Evolutionary conservation across 2,797 vertebrate genomes (phyloP), one percentile per base, ranked within the genome.

Genomic region (Clarias platycephalus): DNA sequence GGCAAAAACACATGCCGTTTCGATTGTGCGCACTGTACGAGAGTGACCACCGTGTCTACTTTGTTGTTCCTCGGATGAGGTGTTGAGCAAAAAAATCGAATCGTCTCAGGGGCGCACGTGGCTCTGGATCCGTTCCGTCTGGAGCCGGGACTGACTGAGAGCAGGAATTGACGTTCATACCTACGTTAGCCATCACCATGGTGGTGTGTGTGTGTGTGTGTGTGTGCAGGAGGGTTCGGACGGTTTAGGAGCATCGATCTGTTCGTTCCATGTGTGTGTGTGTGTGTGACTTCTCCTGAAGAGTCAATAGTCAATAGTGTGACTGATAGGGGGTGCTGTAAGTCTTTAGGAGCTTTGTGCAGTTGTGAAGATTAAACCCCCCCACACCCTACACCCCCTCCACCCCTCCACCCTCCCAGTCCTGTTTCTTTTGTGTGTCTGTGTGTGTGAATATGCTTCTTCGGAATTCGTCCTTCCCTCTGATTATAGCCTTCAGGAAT

Each of bases 241-340:
- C n/a, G 8, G 26, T 80, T 40, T 40, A 62, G 34, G 13, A n/a
- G 76, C 12, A 78, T 78, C 6, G 76, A 40, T 78, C 1, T 44
- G 37, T 20, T 66, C 20, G 6, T 31, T 16, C 26, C 34, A 37
- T 20, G 31, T 20, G 37, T n/a, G 15, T 76, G 16, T 53, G 37
- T 75, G 31, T 26, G 34, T 9, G 76, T 4, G 76, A 18, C 24
- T 63, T 26, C 71, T 70, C 37, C 49, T 67, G 58, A 37, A 81
- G 67, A 91, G 88, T 80, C 40, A 49, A 49, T 80, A 28, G 62
- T 80, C 77, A 80, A 12, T 80, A 66, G 9, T 80, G n/a, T 91
- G 88, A 87, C 97, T 93, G 95, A 97, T 97, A 98, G 97, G 96
- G 96, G 97, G 97, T 95, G 97, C 97, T 97, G 94, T 90, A 93